Evolutionary conservation across 2,113 vertebrate species (phyloP).

Genomic region (Eulemur rufifrons): DNA sequence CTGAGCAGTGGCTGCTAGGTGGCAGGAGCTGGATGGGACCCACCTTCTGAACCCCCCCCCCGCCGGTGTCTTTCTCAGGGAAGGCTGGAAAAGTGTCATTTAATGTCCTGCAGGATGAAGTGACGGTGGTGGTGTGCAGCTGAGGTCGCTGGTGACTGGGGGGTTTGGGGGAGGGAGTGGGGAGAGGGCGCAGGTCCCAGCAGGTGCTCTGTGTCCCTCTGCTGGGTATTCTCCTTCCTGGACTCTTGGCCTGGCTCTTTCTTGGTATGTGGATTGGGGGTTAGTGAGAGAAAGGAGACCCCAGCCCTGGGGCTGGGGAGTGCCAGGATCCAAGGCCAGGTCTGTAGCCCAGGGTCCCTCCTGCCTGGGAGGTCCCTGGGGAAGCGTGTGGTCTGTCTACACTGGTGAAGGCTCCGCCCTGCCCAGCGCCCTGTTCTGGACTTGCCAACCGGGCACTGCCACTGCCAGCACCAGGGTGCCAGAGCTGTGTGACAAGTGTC

Average conservation of each 20-base stretch:
- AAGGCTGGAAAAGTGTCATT: background rate
- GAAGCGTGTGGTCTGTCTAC: background rate
- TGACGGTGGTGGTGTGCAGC: background rate
- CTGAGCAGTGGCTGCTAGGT: background rate
- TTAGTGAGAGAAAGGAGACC: background rate
- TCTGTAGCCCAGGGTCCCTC: background rate
- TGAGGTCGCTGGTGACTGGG: background rate
- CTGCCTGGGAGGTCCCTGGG: background rate
- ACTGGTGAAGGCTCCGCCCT: fast-evolving
- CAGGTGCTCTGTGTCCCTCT: background rate
- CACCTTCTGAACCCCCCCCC: background rate
- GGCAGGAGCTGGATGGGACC: background rate
- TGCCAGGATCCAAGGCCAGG: background rate
- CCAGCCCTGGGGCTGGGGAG: too few species aligned
- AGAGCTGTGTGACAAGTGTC: background rate
- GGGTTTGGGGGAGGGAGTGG: background rate
- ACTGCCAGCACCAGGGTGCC: background rate
- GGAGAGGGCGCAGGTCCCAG: background rate
- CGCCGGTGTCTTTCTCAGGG: background rate
- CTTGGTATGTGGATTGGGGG: background rate
- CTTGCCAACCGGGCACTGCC: background rate
- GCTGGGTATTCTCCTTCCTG: background rate
- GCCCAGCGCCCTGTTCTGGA: background rate
- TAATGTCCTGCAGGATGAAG: background rate
- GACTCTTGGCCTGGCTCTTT: background rate